Evolutionary conservation across 2,113 vertebrate genomes (phyloP).

Genomic region (Illadopsis cleaveri): DNA sequence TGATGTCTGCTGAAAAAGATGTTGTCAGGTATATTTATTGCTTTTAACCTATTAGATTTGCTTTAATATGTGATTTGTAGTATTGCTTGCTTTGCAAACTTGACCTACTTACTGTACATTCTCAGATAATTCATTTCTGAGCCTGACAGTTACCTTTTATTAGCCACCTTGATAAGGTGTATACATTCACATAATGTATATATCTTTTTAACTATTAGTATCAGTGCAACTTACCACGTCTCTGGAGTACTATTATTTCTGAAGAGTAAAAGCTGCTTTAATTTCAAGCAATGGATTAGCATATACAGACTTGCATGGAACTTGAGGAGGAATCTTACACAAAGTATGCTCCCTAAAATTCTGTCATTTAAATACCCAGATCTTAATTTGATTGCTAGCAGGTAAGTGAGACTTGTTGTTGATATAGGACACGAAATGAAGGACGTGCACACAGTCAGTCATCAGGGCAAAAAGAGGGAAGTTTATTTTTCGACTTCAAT

Average conservation of each 20-base stretch:
- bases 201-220: background rate
- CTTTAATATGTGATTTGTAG: background rate
- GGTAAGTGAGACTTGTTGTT: background rate
- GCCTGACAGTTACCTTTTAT: background rate
- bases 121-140: background rate
- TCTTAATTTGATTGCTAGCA: background rate
- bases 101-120: background rate
- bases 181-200: background rate
- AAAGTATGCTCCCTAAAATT: background rate
- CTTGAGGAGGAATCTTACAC: background rate
- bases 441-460: no score
- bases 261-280: background rate
- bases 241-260: background rate
- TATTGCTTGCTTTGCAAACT: background rate
- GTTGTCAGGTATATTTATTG: background rate
- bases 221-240: rapidly evolving
- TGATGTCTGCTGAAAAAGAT: background rate
- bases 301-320: background rate
- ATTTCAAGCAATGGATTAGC: background rate
- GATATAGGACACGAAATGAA: no score
- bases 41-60: background rate
- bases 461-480: no score
- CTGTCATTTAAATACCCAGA: background rate
- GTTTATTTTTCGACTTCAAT: no score
- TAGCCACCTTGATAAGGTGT: background rate